Evolutionary conservation across 2,888 invertebrate species (phyloP), one percentile per base, ranked within the genome.

Genomic region (Podotricha telesiphe): DNA sequence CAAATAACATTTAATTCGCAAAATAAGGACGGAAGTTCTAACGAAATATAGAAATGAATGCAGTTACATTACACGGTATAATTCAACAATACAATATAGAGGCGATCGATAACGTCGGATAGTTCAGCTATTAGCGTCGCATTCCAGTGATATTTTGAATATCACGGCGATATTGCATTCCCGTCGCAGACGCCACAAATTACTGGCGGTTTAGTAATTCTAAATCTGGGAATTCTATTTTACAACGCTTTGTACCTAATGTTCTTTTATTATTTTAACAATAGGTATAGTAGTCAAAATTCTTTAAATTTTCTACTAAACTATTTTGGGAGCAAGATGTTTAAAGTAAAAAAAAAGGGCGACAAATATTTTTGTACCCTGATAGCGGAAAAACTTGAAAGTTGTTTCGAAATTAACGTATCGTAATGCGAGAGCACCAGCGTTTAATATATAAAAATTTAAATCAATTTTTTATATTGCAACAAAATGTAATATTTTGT

Each of bases 81-180:
- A 59, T 59, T 59, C 22, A 59, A 22, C 42, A 59, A 59, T 45
- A 59, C 45, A 59, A 56, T 42, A 47, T 40, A 17, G 11, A 48
- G 22, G 45, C 11, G 53, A 67, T 67, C 53, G 40, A 64, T 64
- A 53, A 19, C 40, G 42, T 50, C 48, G 55, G 56, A 58, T 58
- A n/a, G n/a, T 47, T 62, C 61, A 69, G 69, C 71, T 69, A 71
- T 71, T 69, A 69, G 66, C 71, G 56, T 56, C 53, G 71, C 63
- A 71, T 71, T 62, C 67, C 72, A 51, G 51, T 51, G 75, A 78
- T 77, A 79, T 80, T 78, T 80, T 79, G 80, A 80, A 80, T 79
- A 78, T 65, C 67, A 61, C 61, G 78, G 62, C 75, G 73, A 77
- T 81, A 82, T 81, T 80, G 78, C 80, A 82, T 81, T 77, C 79